A percentile compares a stretch with the other conserved stretches of the same genome.
phyloP scores from a whole-genome alignment of 2,888 invertebrate genomes.

The Drosophila vallismaia region DNA sequence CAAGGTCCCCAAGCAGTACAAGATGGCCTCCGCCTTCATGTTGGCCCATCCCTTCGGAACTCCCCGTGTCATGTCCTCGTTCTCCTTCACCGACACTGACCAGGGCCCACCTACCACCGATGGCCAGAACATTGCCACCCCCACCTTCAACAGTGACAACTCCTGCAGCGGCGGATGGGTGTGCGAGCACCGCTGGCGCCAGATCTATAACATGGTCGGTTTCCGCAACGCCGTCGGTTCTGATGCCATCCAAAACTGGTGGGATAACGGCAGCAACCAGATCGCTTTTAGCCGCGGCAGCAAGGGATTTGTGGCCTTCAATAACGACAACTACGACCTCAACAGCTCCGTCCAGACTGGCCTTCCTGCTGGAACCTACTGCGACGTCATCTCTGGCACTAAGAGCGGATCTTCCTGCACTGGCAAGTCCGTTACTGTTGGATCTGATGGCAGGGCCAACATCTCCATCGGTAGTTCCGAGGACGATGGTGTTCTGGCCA shows the following conservation, averaged over 20 bases:
- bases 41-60: slow-evolving; percentile 93
- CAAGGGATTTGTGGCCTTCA: background rate
- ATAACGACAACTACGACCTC: slow-evolving; percentile 3
- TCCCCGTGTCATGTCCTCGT: slow-evolving; percentile 94
- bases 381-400: slow-evolving; percentile 92
- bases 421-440: slow-evolving; percentile 74
- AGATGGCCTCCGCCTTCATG: slow-evolving; percentile 91
- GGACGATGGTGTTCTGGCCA: slow-evolving; percentile 89
- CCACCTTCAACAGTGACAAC: slow-evolving; percentile 87
- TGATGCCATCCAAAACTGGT: slow-evolving; percentile 2
- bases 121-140: slow-evolving; percentile 87
- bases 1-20: slow-evolving; percentile 6
- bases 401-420: slow-evolving; percentile 81
- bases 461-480: slow-evolving; percentile 64
- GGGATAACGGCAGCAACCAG: slow-evolving; percentile 4
- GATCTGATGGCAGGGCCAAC: slow-evolving; percentile 70
- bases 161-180: slow-evolving; percentile 75
- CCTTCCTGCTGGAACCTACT: slow-evolving; percentile 84
- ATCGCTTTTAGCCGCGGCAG: slow-evolving; percentile 3
- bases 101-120: slow-evolving; percentile 88
- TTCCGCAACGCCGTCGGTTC: slow-evolving; percentile 3
- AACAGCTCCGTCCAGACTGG: slow-evolving; percentile 1
- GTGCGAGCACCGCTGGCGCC: slow-evolving; percentile 2
- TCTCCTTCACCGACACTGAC: slow-evolving; percentile 87
- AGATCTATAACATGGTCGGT: slow-evolving; percentile 1